A percentile compares a stretch with the other conserved stretches of the same genome.
Evolutionary conservation across 2,113 vertebrate genomes (phyloP).

Genomic region (Albula goreensis): DNA sequence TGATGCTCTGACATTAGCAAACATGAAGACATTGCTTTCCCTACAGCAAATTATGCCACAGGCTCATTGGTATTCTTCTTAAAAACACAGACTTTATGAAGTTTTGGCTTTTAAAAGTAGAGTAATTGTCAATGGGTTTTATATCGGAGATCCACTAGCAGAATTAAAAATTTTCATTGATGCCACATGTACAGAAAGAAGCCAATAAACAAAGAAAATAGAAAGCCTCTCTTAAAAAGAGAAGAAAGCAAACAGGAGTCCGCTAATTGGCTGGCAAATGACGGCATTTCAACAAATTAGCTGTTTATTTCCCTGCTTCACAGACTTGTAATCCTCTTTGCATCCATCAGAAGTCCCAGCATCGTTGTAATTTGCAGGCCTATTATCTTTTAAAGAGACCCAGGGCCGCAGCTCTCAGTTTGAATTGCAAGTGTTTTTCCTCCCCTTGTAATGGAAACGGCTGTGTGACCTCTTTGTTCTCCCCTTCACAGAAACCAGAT

Average conservation of each 20-base stretch:
- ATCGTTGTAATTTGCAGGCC: background rate
- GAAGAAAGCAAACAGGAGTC: too few relatives aligned
- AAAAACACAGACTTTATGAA: too few relatives aligned
- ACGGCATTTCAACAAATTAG: slow-evolving; percentile 5
- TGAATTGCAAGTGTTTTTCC: slow-evolving; percentile 13
- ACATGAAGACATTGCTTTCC: too few relatives aligned
- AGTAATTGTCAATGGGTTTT: too few relatives aligned
- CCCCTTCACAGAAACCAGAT: slow-evolving; percentile 49
- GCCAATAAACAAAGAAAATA: background rate
- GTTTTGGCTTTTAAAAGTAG: too few relatives aligned
- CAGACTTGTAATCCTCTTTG: slow-evolving; percentile 14
- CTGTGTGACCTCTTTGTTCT: slow-evolving; percentile 47
- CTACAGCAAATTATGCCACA: too few relatives aligned
- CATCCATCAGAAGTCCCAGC: slow-evolving; percentile 17
- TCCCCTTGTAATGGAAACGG: slow-evolving; percentile 34
- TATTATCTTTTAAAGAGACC: slow-evolving; percentile 1
- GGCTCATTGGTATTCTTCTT: too few relatives aligned
- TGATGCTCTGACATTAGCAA: too few relatives aligned
- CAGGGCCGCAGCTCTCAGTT: slow-evolving; percentile 15
- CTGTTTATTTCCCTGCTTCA: slow-evolving; percentile 22
- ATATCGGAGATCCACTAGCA: too few relatives aligned
- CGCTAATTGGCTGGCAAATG: too few relatives aligned
- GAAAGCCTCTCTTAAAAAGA: too few relatives aligned
- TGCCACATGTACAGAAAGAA: too few relatives aligned
- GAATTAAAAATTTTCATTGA: background rate